A percentile compares a stretch with the other conserved stretches of the same genome.
phyloP scores from a whole-genome alignment of 2,113 vertebrate genomes.

The Lophochroa leadbeateri region DNA sequence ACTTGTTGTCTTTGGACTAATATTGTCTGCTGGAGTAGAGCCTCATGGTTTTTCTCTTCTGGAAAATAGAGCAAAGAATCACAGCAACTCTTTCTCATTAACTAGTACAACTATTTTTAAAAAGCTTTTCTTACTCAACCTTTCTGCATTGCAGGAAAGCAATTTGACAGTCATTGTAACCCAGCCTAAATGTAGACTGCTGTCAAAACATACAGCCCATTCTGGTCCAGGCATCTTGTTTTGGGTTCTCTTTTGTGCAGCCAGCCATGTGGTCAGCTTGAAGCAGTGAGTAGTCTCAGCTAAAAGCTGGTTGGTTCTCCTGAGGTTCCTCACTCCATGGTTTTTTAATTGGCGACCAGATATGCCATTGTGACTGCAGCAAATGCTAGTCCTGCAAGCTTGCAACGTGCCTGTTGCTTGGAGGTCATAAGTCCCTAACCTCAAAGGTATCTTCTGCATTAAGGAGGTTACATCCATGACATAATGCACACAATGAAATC shows the following conservation, averaged over 20 bases:
- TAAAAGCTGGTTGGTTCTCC: neutral
- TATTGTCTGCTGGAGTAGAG: neutral
- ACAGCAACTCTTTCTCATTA: neutral
- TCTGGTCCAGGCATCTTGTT: neutral
- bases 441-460: neutral
- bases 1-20: neutral
- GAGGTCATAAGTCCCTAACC: accelerated
- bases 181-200: neutral
- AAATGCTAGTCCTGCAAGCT: neutral
- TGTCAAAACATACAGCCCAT: neutral
- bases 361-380: neutral
- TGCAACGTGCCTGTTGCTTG: neutral
- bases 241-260: neutral
- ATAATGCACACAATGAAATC: neutral
- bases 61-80: neutral
- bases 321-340: neutral
- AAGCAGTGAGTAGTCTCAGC: neutral
- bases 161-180: neutral
- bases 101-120: neutral
- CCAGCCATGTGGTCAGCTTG: neutral
- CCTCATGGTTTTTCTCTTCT: neutral
- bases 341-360: neutral
- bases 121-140: neutral
- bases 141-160: neutral
- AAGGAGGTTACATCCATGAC: neutral